These are phyloP conservation scores for Netelia inedita DNA, from an alignment of 2,888 invertebrate genomes.

Conservation along the genomic window DNA sequence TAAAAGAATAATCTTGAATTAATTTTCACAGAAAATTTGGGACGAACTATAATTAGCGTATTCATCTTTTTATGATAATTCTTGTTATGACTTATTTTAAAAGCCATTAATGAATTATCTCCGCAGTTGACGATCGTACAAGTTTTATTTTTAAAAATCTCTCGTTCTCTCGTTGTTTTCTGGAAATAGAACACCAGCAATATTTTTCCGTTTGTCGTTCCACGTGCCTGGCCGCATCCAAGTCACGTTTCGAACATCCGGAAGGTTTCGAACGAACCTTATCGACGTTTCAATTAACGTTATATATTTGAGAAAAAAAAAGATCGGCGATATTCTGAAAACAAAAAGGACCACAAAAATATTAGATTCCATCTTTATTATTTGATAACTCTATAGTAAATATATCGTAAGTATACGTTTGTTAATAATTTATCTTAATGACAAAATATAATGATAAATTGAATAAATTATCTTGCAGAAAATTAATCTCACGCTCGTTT, in stretches of 20 bases:
- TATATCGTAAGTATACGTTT: too few species aligned
- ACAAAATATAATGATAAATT: too few species aligned
- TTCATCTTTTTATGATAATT: neutral
- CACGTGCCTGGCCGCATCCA: constrained; percentile 24
- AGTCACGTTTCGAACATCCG: constrained; percentile 2
- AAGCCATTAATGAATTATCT: neutral
- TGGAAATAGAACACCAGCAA: constrained; percentile 36
- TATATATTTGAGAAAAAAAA: neutral
- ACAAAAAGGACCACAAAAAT: too few species aligned
- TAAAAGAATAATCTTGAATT: neutral
- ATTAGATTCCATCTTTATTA: too few species aligned
- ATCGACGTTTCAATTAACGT: neutral
- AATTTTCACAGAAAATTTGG: neutral
- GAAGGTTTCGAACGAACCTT: neutral
- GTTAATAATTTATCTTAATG: too few species aligned
- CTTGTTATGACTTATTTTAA: neutral
- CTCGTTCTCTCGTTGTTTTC: neutral
- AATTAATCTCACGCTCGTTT: neutral
- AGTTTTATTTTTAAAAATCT: constrained; percentile 1
- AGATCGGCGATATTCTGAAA: neutral
- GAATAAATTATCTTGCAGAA: too few species aligned
- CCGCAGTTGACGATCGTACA: neutral
- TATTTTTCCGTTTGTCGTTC: constrained; percentile 36
- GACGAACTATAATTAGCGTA: neutral
- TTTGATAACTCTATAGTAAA: too few species aligned